Conservation (phyloP, 2,797 vertebrate genomes). For the Acanthurus lineatus region DNA sequence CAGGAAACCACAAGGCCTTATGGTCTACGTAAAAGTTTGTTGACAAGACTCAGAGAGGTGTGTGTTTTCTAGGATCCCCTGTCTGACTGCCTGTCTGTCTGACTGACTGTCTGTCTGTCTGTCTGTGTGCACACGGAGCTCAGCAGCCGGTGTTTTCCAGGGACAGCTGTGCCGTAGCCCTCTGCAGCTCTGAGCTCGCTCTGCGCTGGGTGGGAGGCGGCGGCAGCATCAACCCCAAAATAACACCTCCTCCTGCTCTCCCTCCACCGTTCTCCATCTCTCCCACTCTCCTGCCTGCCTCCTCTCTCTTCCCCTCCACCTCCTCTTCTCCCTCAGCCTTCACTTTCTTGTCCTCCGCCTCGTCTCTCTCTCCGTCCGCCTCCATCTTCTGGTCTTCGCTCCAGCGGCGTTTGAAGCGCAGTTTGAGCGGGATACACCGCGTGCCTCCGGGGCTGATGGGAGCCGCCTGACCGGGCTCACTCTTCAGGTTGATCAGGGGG, state of each 20-base stretch:
- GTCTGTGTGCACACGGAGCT: conserved; percentile 44
- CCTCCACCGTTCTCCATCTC: conserved; percentile 62
- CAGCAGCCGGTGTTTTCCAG: conserved; percentile 91
- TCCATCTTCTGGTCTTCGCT: conserved; percentile 94
- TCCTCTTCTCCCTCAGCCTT: conserved; percentile 70
- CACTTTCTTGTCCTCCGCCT: conserved; percentile 87
- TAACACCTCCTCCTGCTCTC: conserved; percentile 51
- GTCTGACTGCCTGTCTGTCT: conserved; percentile 7
- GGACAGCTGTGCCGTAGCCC: conserved; percentile 92
- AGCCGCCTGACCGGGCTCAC: conserved; percentile 75
- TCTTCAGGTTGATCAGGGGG: conserved; percentile 78
- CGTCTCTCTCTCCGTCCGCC: conserved; percentile 86
- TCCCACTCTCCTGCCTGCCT: conserved; percentile 36
- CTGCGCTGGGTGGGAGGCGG: conserved; percentile 83
- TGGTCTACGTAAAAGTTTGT: conserved; percentile 11
- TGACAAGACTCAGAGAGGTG: conserved; percentile 20
- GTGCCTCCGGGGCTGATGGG: conserved; percentile 83
- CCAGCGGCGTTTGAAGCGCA: conserved; percentile 96
- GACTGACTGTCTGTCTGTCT: conserved; percentile 19
- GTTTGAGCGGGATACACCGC: conserved; percentile 92
- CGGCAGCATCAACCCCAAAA: conserved; percentile 72
- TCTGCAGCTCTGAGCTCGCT: conserved; percentile 92
- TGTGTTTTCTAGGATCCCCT: too few species aligned
- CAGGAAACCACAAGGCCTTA: conserved; percentile 20
- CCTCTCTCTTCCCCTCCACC: conserved; percentile 32